Base-by-base conservation (phyloP, 92 coral and sea anemone species). In the Palythoa grandis region DNA sequence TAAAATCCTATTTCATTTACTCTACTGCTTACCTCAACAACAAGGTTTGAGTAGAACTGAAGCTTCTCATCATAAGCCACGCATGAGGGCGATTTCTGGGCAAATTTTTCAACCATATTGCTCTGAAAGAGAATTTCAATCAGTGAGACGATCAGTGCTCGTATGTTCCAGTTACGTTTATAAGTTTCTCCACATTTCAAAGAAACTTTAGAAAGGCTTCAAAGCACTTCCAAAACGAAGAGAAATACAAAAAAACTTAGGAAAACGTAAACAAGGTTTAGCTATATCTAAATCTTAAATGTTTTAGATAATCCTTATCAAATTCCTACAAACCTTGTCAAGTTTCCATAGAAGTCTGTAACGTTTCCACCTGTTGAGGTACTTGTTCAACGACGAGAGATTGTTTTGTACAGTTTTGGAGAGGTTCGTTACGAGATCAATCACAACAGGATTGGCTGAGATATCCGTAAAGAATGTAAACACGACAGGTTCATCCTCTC, bases 91-190 rank as follows among this genome's bases (percentile, higher is more conserved):
- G 88, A 90, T 87, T 97, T 97, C 83, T 93, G 92, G n/a, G 99
- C 99, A 89, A 97, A 97, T 88, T 97, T 97, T 76, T 95, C 98
- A 72, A 97, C 99, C 99, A 97, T 97, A 84, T 94, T 97, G 63
- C 98, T 85, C 99, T 97, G 76, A 57, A 80, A 80, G 77, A 1
- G 9, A n/a, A 76, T 48, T 52, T 11, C 12, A 25, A 53, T 54
- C 14, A 63, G 5, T 50, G 43, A 74, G 60, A 66, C 4, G 48
- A 43, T 57, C 52, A 5, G 53, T 37, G n/a, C 3, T 37, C 29
- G 2, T 37, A 43, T 5, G 7, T 43, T 5, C 9, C 35, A 29
- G 35, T 29, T 29, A 29, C 35, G 35, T 5, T 43, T 1, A 43
- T 43, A 43, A 4, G 6, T 5, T 43, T 43, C 50, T 43, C 9